Evolutionary conservation across 2,888 invertebrate species (phyloP).

Genomic region (Lasiommata megera): DNA sequence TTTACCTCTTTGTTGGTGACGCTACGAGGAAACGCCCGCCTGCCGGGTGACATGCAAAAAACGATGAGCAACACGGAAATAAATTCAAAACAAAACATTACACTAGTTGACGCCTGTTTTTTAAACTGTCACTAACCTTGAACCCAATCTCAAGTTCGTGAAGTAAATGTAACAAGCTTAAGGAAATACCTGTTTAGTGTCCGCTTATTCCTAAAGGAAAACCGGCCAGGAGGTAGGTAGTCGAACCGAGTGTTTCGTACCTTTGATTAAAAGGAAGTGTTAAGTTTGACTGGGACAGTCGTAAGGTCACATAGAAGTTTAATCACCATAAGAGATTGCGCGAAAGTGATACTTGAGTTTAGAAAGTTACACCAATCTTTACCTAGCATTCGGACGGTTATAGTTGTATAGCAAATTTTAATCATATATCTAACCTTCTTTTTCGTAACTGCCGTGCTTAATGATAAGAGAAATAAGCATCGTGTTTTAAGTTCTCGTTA

Average conservation of each 20-base stretch:
- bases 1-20: constrained; percentile 33
- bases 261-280: too few relatives aligned
- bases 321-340: too few relatives aligned
- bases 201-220: background rate
- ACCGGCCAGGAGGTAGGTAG: background rate
- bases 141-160: background rate
- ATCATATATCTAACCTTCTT: too few relatives aligned
- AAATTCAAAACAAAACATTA: constrained; percentile 6
- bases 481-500: too few relatives aligned
- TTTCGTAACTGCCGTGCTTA: too few relatives aligned
- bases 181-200: background rate
- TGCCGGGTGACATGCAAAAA: constrained; percentile 5
- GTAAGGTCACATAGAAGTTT: too few relatives aligned
- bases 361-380: too few relatives aligned
- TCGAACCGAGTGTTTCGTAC: background rate
- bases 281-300: too few relatives aligned
- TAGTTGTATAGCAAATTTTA: too few relatives aligned
- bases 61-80: constrained; percentile 10
- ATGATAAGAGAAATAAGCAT: too few relatives aligned
- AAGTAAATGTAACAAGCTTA: background rate
- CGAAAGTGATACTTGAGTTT: too few relatives aligned
- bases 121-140: background rate
- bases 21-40: constrained; percentile 27
- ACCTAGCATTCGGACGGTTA: too few relatives aligned
- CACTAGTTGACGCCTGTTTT: background rate